Conservation (phyloP, 2,888 invertebrate genomes). For the Conops quadrifasciatus region DNA sequence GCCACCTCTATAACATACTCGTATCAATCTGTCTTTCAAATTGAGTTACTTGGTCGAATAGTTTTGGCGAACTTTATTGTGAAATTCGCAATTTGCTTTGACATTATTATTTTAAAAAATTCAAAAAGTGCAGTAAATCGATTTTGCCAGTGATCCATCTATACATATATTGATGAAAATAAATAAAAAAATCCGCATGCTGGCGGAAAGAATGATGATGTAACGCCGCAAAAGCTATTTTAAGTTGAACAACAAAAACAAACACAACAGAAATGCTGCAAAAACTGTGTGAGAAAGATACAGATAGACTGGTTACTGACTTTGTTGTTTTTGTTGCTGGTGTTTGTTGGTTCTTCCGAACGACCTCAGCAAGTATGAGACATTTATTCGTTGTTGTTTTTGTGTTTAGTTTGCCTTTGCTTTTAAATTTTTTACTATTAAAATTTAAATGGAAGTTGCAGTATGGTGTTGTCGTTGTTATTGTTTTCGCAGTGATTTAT, state of each 20-base stretch:
- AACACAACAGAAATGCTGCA: neutral
- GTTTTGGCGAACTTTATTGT: no score
- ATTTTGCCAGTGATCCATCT: no score
- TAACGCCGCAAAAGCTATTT: neutral
- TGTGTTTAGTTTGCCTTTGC: neutral
- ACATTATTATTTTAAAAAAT: no score
- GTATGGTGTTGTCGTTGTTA: neutral
- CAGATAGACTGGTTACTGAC: neutral
- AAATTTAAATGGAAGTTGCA: neutral
- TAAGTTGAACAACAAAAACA: conserved; percentile 5
- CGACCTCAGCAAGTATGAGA: conserved; percentile 25
- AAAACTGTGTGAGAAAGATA: neutral
- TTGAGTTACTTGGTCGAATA: no score
- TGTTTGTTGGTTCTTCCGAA: conserved; percentile 9
- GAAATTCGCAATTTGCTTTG: no score
- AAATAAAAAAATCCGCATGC: no score
- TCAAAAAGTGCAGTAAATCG: no score
- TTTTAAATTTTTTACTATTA: neutral
- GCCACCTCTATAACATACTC: no score
- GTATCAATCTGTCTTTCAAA: no score
- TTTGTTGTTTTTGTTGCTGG: conserved; percentile 9
- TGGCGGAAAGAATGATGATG: no score
- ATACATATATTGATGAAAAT: no score
- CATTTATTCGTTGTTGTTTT: neutral
- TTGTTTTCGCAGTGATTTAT: neutral